These are phyloP conservation scores for Notechis scutatus DNA, from an alignment of 2,113 vertebrate genomes.

Conservation along the genomic window DNA sequence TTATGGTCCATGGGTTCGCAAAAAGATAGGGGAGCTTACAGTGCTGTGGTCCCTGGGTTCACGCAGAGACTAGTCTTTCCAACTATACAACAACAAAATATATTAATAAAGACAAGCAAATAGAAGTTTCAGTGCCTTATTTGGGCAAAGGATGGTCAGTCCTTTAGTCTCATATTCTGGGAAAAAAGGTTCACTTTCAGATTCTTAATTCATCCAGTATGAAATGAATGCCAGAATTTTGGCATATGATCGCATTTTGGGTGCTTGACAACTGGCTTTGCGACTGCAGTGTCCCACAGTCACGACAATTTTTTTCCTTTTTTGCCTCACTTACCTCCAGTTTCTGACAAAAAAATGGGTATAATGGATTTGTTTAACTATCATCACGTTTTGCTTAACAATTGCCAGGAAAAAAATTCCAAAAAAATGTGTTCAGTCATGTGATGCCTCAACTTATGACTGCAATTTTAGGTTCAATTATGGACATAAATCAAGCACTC, in stretches of 20 bases:
- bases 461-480: background rate
- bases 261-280: background rate
- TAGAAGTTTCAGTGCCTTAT: background rate
- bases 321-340: background rate
- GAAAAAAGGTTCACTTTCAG: background rate
- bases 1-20: background rate
- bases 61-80: background rate
- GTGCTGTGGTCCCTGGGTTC: too few relatives aligned
- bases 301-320: background rate
- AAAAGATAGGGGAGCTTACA: background rate
- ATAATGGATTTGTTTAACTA: background rate
- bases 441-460: background rate
- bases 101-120: background rate
- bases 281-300: background rate
- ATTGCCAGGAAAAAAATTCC: background rate
- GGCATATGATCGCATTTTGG: background rate
- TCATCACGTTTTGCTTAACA: background rate
- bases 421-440: background rate
- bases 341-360: background rate
- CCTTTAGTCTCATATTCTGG: background rate
- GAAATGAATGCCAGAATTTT: background rate
- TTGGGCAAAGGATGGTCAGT: background rate
- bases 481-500: background rate
- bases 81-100: background rate
- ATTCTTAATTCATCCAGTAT: background rate